Percentiles rank a stretch among this genome's conserved stretches.
These are phyloP conservation scores for Dissostichus mawsoni DNA, from an alignment of 2,113 vertebrate species.

Conservation along the genomic window DNA sequence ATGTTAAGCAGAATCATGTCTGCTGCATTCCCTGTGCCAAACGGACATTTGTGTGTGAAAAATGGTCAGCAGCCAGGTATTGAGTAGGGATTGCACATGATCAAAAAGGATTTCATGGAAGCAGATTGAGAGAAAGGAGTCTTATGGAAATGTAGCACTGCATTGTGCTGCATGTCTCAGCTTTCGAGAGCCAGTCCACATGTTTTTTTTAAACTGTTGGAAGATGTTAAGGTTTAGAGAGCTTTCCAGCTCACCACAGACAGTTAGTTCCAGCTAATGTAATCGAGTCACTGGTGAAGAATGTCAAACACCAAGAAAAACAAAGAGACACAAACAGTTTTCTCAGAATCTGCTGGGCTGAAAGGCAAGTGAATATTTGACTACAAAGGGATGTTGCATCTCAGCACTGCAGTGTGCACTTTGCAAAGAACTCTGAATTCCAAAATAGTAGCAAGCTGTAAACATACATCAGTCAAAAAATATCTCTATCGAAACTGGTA, in stretches of 20 bases:
- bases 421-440: not conserved
- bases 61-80: constrained; percentile 71
- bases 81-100: constrained; percentile 65
- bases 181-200: constrained; percentile 43
- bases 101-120: constrained; percentile 74
- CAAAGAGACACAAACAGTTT: constrained; percentile 1
- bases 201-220: constrained; percentile 33
- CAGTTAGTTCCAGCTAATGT: constrained; percentile 16
- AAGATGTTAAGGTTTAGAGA: constrained; percentile 43
- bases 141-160: constrained; percentile 63
- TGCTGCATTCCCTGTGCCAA: constrained; percentile 61
- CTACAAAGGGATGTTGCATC: not conserved
- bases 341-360: not conserved
- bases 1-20: constrained; percentile 56
- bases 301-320: constrained; percentile 6
- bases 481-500: too few relatives aligned
- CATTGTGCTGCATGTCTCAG: constrained; percentile 57
- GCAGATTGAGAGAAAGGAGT: constrained; percentile 61
- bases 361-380: not conserved
- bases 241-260: constrained; percentile 37
- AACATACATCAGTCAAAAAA: not conserved
- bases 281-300: constrained; percentile 23
- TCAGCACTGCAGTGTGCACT: not conserved
- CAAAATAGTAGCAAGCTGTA: not conserved
- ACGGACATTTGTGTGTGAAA: constrained; percentile 58